Conservation (phyloP, 2,113 vertebrate genomes). For the Cavia aperea region DNA sequence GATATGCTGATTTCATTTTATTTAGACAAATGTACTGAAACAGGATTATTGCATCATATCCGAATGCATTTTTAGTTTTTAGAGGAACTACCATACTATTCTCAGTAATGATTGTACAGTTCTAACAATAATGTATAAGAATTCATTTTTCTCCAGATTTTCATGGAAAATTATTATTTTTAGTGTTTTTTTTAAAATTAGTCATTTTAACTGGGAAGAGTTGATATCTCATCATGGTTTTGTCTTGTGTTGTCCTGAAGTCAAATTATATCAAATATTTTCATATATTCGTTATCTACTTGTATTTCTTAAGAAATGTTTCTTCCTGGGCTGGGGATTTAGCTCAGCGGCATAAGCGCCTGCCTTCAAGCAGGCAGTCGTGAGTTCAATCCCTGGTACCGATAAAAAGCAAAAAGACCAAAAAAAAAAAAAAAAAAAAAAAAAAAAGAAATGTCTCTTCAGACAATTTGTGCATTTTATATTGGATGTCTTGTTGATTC, state of each 20-base stretch:
- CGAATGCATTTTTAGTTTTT: not conserved
- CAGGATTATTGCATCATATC: not conserved
- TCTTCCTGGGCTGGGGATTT: no score
- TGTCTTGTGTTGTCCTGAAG: not conserved
- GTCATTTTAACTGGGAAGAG: not conserved
- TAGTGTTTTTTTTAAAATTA: not conserved
- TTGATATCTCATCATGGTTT: not conserved
- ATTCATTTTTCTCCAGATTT: not conserved
- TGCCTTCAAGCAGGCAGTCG: no score
- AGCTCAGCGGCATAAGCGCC: no score
- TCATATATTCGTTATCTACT: not conserved
- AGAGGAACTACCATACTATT: not conserved
- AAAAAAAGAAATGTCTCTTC: not conserved
- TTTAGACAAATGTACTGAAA: not conserved
- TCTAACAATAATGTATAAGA: not conserved
- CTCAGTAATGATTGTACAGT: not conserved
- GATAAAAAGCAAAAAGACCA: no score
- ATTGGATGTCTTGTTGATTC: not conserved
- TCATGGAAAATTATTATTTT: not conserved
- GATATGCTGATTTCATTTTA: not conserved
- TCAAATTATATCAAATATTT: not conserved
- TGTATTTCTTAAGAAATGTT: not conserved
- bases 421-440: no score
- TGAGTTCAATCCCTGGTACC: no score
- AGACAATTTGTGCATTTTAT: not conserved